phyloP scores from a whole-genome alignment of 2,888 invertebrate genomes.

The Antitype chi region DNA sequence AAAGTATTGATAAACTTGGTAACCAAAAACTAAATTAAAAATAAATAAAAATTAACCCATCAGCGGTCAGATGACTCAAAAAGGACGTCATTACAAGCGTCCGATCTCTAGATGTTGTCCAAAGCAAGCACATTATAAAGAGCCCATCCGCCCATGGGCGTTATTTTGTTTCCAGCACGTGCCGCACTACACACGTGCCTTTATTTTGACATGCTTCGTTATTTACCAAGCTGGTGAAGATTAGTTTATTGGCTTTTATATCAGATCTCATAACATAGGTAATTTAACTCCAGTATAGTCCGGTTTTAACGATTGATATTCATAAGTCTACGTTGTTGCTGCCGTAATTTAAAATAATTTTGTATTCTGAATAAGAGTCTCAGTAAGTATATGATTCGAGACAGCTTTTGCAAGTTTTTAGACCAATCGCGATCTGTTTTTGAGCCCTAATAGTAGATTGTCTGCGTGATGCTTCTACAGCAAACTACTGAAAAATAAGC shows the following conservation, averaged over 20 bases:
- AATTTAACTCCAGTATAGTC: constrained; percentile 26
- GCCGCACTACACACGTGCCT: constrained; percentile 24
- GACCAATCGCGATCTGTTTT: neutral
- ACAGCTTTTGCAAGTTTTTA: neutral
- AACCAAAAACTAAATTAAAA: neutral
- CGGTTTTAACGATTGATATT: constrained; percentile 41
- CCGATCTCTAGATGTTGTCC: neutral
- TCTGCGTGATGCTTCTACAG: no score
- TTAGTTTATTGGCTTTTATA: constrained; percentile 35
- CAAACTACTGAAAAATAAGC: neutral
- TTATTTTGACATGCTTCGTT: constrained; percentile 17
- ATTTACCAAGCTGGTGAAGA: constrained; percentile 33
- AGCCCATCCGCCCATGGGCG: neutral
- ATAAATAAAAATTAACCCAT: neutral
- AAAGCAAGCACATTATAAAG: neutral
- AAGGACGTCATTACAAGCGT: no score
- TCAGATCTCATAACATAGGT: constrained; percentile 29
- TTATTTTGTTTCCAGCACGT: constrained; percentile 20
- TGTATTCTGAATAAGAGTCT: neutral
- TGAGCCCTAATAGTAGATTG: neutral
- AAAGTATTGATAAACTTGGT: neutral
- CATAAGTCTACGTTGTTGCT: neutral
- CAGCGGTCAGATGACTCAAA: neutral
- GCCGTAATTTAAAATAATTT: no score
- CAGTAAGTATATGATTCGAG: no score